phyloP scores from a whole-genome alignment of 2,888 invertebrate species.

The Argyresthia goedartella region DNA sequence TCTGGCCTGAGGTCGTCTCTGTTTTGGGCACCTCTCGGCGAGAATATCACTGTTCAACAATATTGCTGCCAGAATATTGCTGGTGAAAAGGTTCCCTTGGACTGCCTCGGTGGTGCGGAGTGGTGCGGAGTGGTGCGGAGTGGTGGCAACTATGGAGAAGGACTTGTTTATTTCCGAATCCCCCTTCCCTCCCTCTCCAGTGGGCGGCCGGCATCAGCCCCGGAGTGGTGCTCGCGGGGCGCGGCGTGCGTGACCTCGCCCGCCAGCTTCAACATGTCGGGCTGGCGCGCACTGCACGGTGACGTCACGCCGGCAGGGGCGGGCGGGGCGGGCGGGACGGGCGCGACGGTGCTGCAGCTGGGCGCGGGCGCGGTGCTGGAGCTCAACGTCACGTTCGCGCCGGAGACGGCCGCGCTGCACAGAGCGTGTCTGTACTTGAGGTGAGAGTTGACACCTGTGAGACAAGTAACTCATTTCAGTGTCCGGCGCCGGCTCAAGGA shows the following conservation, averaged over 20 bases:
- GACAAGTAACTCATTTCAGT: too few species aligned
- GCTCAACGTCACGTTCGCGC: slow-evolving; percentile 57
- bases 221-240: not conserved
- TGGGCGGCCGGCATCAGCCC: slow-evolving; percentile 31
- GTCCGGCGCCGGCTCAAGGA: too few species aligned
- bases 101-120: too few species aligned
- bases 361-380: slow-evolving; percentile 68
- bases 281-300: slow-evolving; percentile 7
- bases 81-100: too few species aligned
- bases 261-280: not conserved
- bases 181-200: not conserved
- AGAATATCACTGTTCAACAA: too few species aligned
- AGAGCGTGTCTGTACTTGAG: slow-evolving; percentile 64
- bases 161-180: not conserved
- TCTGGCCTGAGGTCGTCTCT: too few species aligned
- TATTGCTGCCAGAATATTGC: too few species aligned
- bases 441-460: too few species aligned
- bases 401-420: slow-evolving; percentile 42
- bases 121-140: too few species aligned
- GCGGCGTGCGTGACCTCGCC: not conserved
- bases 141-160: not conserved
- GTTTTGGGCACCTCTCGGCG: too few species aligned
- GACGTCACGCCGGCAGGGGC: slow-evolving; percentile 10
- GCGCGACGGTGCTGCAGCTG: slow-evolving; percentile 71
- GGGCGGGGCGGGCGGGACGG: slow-evolving; percentile 12